Percentiles rank a stretch among this genome's conserved stretches.
Conservation (phyloP, 35 echinoderm and acorn worm species). For the Stichopus chloronotus region DNA sequence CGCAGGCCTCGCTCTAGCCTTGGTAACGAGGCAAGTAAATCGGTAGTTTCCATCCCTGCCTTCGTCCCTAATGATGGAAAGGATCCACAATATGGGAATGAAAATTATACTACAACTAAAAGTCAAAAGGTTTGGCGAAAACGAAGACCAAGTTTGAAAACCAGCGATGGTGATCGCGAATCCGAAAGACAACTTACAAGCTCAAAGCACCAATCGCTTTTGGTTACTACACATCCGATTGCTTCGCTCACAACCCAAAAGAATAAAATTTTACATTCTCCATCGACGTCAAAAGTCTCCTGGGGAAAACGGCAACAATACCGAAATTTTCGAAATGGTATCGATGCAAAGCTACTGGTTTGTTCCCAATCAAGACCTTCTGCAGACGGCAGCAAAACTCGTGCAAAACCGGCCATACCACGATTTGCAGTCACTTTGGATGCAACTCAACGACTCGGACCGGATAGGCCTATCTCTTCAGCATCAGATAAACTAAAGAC, state of each 20-base stretch:
- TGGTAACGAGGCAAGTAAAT: not conserved
- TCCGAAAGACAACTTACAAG: not conserved
- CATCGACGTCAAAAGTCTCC: not conserved
- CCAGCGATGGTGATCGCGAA: not conserved
- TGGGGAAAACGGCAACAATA: not conserved
- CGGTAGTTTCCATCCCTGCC: not conserved
- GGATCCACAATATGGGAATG: not conserved
- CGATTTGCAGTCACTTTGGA: too few species aligned
- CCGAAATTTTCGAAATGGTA: not conserved
- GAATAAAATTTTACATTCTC: too few species aligned
- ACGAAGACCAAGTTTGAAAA: not conserved
- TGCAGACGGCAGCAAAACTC: too few species aligned
- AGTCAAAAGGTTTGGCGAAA: not conserved
- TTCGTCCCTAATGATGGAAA: not conserved
- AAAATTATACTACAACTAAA: not conserved
- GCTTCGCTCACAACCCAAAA: not conserved
- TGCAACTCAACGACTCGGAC: too few species aligned
- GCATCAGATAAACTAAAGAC: too few species aligned
- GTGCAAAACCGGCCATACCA: too few species aligned
- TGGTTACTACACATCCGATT: not conserved
- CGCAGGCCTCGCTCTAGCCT: not conserved
- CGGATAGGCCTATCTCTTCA: too few species aligned
- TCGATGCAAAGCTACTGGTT: not conserved
- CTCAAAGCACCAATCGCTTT: not conserved
- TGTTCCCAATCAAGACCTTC: not conserved